Evolutionary conservation across 2,113 vertebrate species (phyloP), one percentile per base, ranked within the genome.

Genomic region (Mixornis gularis): DNA sequence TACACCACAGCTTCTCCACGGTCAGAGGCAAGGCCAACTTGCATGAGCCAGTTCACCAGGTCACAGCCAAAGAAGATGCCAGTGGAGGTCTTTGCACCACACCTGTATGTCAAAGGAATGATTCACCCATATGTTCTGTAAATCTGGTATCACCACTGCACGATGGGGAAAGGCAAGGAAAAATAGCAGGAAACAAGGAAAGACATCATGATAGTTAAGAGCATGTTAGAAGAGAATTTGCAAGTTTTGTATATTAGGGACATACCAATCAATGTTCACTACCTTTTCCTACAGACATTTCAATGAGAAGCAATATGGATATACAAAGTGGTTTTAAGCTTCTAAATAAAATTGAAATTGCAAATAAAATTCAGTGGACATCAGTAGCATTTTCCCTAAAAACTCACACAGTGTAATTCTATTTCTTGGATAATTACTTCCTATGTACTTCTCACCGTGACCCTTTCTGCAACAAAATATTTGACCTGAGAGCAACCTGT

Each of bases 41-140:
- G 98, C 89, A 98, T 96, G 12, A 99, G 98, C 99, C 99, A 99
- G 94, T 97, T 98, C 96, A 99, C 99, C 92, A 99, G 97, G 72
- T 99, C 99, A 91, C 97, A 98, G 97, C 99, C 99, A 80, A 98
- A 98, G 97, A 99, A 99, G 92, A 98, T 98, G 77, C 98, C 98
- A 7, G 97, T 97, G 82, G 95, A 96, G 34, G 97, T 98, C 94
- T 95, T 98, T 49, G 97, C 91, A 94, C 98, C 98, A 98, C 98
- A 98, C 98, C 98, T 98, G 98, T 97, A 92, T 98, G 97, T 98
- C 97, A 98, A 97, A 98, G 97, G 94, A 98, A 98, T 89, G 93
- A 98, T 96, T 98, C 97, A 98, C 96, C 97, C 97, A 98, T 96
- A 91, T 98, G 97, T 93, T 98, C 98, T 95, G 97, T 98, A 97